Conservation (phyloP, 2,888 invertebrate species). For the Mycalesis mineus region DNA sequence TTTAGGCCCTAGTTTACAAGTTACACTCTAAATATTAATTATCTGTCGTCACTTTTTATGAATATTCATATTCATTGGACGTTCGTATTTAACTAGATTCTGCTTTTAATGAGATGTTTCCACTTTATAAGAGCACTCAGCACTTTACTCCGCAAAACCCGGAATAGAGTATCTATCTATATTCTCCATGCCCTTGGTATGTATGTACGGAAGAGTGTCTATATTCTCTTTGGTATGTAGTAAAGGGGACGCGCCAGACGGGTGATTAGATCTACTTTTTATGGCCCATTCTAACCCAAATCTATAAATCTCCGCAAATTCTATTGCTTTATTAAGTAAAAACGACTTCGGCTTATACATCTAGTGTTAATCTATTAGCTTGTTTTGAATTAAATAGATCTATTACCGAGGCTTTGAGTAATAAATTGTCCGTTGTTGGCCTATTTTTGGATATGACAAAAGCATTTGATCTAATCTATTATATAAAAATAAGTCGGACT, state of each 20-base stretch:
- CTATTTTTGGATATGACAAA: too few species aligned
- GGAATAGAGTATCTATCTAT: neutral
- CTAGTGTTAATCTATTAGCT: too few species aligned
- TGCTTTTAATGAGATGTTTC: slow-evolving; percentile 5
- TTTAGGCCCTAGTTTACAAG: too few species aligned
- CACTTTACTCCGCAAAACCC: slow-evolving; percentile 1
- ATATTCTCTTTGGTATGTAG: neutral
- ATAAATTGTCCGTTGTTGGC: too few species aligned
- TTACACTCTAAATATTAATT: too few species aligned
- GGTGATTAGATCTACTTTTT: neutral
- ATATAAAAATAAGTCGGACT: too few species aligned
- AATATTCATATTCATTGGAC: neutral
- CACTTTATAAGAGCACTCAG: slow-evolving; percentile 6
- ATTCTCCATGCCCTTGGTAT: neutral
- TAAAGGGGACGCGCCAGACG: neutral
- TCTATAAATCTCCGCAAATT: neutral
- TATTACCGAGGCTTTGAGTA: too few species aligned
- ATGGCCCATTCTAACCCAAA: neutral
- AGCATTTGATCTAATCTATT: too few species aligned
- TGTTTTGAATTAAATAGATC: too few species aligned
- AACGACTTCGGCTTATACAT: too few species aligned
- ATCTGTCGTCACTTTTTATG: neutral
- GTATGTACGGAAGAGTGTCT: neutral
- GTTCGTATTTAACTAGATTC: neutral
- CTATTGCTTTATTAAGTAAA: too few species aligned